Evolutionary conservation across 2,888 invertebrate genomes (phyloP), one percentile per base, ranked within the genome.

Genomic region (Diloba caeruleocephala): DNA sequence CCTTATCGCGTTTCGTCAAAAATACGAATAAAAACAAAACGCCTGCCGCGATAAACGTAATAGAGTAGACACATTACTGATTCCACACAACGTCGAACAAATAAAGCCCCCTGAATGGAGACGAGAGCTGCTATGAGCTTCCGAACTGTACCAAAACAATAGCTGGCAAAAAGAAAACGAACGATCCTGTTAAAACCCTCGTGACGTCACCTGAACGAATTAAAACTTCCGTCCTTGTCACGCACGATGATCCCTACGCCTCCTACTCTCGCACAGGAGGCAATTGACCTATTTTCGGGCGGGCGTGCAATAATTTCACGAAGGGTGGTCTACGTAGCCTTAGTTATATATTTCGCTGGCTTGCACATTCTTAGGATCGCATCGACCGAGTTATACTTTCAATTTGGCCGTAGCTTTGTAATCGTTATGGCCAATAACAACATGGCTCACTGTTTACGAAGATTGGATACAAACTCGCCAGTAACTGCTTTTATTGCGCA

Each of bases 261-360:
- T 88, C 89, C 84, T 90, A 62, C 80, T 89, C 86, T 64, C 70
- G 60, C 82, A 66, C 74, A 79, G 86, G 84, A 81, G 87, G 90
- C 92, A 92, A 91, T 93, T 93, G 93, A 93, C 93, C 93, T 90
- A 93, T 92, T 90, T 93, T 91, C 88, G 82, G 67, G 82, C 74
- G 85, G 83, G 82, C 86, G 86, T 89, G 87, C 89, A 89, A 91
- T 92, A 88, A 90, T 90, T 92, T 88, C 78, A 82, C 83, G 85
- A 88, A 89, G 89, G 89, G 72, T 57, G 74, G 81, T 79, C 84
- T 76, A 79, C 76, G 79, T 84, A 81, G 79, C 78, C 70, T 77
- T 79, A 78, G 74, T 75, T 84, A 84, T 85, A 83, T 84, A 84
- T 86, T 85, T 79, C 21, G 81, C 77, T 66, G 71, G 74, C 81